Conservation (phyloP, 2,888 invertebrate genomes). For the Gryllus longicercus region DNA sequence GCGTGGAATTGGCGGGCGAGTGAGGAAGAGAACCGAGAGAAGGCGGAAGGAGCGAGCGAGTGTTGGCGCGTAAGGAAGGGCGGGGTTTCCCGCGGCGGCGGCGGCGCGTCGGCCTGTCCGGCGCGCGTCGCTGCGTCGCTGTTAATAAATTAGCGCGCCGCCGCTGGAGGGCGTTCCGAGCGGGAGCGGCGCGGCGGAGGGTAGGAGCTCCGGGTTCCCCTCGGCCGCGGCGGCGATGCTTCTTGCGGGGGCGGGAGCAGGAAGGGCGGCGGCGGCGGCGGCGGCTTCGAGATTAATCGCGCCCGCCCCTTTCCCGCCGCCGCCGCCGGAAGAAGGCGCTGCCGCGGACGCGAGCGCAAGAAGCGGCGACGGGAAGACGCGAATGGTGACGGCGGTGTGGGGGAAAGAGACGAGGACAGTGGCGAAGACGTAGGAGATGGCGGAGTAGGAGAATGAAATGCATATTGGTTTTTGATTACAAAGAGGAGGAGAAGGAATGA, state of each 20-base stretch:
- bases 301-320: background rate
- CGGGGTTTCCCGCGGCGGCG: background rate
- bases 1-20: too few relatives aligned
- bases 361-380: too few relatives aligned
- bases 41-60: background rate
- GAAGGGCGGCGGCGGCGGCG: background rate
- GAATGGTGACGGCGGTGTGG: background rate
- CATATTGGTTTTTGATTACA: too few relatives aligned
- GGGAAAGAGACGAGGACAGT: too few relatives aligned
- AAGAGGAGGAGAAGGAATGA: too few relatives aligned
- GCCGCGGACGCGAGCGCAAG: background rate
- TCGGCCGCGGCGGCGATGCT: background rate
- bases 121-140: constrained; percentile 17
- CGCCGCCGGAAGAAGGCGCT: background rate
- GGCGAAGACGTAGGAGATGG: too few relatives aligned
- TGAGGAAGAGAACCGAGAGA: too few relatives aligned
- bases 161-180: background rate
- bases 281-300: constrained; percentile 2
- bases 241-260: background rate
- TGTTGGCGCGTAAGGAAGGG: background rate
- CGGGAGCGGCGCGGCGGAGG: background rate
- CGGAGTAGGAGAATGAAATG: too few relatives aligned
- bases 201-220: background rate
- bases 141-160: constrained; percentile 17
- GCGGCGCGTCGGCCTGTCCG: background rate